Evolutionary conservation across 2,113 vertebrate genomes (phyloP).

Genomic region (Phrynocephalus versicolor): DNA sequence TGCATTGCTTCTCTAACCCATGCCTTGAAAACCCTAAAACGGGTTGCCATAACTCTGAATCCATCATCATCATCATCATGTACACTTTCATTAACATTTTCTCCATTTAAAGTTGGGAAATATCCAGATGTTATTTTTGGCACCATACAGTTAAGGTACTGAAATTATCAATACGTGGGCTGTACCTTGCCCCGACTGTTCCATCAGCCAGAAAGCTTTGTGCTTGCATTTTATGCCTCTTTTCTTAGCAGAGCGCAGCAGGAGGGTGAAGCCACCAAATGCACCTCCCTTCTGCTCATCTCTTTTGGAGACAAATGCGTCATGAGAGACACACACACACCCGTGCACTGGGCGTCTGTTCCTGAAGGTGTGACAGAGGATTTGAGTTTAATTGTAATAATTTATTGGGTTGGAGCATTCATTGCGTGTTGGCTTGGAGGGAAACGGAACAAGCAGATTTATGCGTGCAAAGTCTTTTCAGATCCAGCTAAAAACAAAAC

Average conservation of each 20-base stretch:
- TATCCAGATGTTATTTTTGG: neutral
- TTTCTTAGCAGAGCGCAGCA: neutral
- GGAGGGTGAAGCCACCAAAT: constrained; percentile 23
- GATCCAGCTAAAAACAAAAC: neutral
- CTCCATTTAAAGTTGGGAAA: neutral
- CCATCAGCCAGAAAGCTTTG: constrained; percentile 38
- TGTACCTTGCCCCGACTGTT: neutral
- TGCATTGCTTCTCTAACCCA: no score
- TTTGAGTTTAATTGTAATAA: constrained; percentile 57
- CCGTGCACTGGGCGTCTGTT: neutral
- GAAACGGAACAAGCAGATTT: neutral
- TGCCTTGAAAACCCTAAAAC: no score
- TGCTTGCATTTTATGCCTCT: constrained; percentile 27
- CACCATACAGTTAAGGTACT: neutral
- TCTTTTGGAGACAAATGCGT: rapidly evolving
- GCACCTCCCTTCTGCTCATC: neutral
- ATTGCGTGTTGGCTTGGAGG: constrained; percentile 10
- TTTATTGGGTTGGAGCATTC: constrained; percentile 47
- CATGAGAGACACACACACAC: neutral
- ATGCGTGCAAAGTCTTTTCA: neutral
- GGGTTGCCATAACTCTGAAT: no score
- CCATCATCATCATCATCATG: no score
- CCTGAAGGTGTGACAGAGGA: constrained; percentile 38
- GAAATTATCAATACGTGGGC: neutral
- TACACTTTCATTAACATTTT: neutral